A percentile compares a stretch with the other conserved stretches of the same genome.
Evolutionary conservation across 2,888 invertebrate genomes (phyloP).

Genomic region (Hymenopus coronatus): DNA sequence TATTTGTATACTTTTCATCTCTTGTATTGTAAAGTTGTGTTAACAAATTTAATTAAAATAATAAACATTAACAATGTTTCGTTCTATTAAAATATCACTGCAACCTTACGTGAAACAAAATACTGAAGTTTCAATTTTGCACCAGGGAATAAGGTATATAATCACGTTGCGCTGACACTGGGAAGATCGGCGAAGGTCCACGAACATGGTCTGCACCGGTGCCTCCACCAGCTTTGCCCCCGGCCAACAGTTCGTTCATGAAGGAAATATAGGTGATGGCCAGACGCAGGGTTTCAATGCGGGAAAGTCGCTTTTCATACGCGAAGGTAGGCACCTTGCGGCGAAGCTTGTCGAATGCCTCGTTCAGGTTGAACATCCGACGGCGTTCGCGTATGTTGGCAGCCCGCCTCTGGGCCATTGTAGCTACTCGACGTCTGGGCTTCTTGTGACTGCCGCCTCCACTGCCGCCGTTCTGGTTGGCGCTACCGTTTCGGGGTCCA

Average conservation of each 20-base stretch:
- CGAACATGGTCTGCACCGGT: constrained; percentile 14
- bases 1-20: too few species aligned
- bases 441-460: constrained; percentile 63
- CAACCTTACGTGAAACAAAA: too few species aligned
- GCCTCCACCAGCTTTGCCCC: constrained; percentile 36
- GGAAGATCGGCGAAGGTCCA: constrained; percentile 27
- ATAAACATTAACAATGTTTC: too few species aligned
- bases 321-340: constrained; percentile 95
- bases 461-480: constrained; percentile 42
- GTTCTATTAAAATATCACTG: too few species aligned
- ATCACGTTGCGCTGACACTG: constrained; percentile 25
- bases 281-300: constrained; percentile 90
- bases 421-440: constrained; percentile 81
- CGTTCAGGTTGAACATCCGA: constrained; percentile 93
- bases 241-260: constrained; percentile 81
- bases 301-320: constrained; percentile 90
- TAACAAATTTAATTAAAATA: too few species aligned
- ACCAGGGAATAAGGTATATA: constrained; percentile 33
- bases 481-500: constrained; percentile 37
- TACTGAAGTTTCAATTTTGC: constrained; percentile 7
- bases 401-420: constrained; percentile 84
- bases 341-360: constrained; percentile 89
- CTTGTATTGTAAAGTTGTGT: too few species aligned
- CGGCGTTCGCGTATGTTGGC: constrained; percentile 91
- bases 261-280: constrained; percentile 96